phyloP scores from a whole-genome alignment of 64 coral and sea anemone species.

The Montipora sp. region DNA sequence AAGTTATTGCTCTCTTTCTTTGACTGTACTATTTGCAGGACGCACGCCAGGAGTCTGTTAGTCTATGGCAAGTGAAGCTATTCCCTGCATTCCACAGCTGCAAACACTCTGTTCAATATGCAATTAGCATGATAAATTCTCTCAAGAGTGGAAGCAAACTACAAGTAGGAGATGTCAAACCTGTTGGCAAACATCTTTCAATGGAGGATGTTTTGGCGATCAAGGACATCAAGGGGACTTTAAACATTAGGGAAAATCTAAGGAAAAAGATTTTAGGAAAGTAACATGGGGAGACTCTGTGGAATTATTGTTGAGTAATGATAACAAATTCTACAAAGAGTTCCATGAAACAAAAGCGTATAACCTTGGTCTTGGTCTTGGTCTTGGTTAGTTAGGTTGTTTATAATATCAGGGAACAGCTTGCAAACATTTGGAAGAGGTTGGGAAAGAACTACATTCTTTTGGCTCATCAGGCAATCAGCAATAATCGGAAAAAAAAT shows the following conservation, averaged over 20 bases:
- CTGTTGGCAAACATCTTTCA: constrained; percentile 53
- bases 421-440: neutral
- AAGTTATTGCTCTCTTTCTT: neutral
- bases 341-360: neutral
- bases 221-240: constrained; percentile 87
- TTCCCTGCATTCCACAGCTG: constrained; percentile 80
- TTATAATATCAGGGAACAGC: neutral
- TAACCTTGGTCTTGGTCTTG: neutral
- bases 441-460: too few relatives aligned
- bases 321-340: neutral
- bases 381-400: neutral
- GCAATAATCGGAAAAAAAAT: too few relatives aligned
- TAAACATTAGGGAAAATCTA: constrained; percentile 86
- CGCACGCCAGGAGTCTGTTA: constrained; percentile 62
- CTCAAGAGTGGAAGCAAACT: constrained; percentile 33
- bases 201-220: constrained; percentile 86
- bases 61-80: constrained; percentile 87
- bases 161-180: neutral
- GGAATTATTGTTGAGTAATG: too few relatives aligned
- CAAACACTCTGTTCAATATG: constrained; percentile 62
- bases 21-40: constrained; percentile 24
- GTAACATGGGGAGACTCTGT: neutral
- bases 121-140: constrained; percentile 72
- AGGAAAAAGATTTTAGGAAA: constrained; percentile 76
- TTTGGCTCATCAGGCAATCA: too few relatives aligned